A percentile compares a stretch with the other conserved stretches of the same genome.
phyloP scores from a whole-genome alignment of 2,888 invertebrate species.

The Troides helena region DNA sequence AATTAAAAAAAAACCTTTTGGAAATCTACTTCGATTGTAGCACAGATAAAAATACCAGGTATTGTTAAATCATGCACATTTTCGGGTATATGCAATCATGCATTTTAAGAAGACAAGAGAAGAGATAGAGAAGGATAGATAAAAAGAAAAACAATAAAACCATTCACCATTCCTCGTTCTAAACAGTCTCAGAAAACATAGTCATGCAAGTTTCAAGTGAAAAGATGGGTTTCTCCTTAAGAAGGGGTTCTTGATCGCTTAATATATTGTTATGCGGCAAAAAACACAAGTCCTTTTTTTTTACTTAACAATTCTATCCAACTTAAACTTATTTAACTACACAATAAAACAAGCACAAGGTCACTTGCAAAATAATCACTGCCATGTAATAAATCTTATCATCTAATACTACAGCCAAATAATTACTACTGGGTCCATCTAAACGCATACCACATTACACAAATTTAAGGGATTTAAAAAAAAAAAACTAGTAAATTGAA shows the following conservation, averaged over 20 bases:
- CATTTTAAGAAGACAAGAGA: constrained; percentile 9
- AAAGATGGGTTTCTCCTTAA: constrained; percentile 31
- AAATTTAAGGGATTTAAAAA: constrained; percentile 8
- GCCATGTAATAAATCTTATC: constrained; percentile 37
- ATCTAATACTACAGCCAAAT: constrained; percentile 33
- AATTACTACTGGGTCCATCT: constrained; percentile 24
- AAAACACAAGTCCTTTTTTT: constrained; percentile 19
- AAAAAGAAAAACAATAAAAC: constrained; percentile 26
- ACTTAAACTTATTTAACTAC: constrained; percentile 25
- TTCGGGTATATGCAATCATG: constrained; percentile 30
- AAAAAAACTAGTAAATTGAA: background rate
- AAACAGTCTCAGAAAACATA: constrained; percentile 29
- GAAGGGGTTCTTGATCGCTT: constrained; percentile 65
- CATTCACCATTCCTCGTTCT: constrained; percentile 35
- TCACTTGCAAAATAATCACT: constrained; percentile 38
- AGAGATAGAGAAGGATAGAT: constrained; percentile 14
- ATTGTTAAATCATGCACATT: constrained; percentile 21
- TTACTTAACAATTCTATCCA: constrained; percentile 19
- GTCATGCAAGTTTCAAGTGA: constrained; percentile 44
- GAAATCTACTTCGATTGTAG: background rate
- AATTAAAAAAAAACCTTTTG: background rate
- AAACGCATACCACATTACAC: constrained; percentile 23
- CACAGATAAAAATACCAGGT: constrained; percentile 4
- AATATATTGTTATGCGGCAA: constrained; percentile 58
- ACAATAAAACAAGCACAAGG: constrained; percentile 31